Conservation (phyloP, 53 echinoderm and acorn worm species). For the Holothuria leucospilota region DNA sequence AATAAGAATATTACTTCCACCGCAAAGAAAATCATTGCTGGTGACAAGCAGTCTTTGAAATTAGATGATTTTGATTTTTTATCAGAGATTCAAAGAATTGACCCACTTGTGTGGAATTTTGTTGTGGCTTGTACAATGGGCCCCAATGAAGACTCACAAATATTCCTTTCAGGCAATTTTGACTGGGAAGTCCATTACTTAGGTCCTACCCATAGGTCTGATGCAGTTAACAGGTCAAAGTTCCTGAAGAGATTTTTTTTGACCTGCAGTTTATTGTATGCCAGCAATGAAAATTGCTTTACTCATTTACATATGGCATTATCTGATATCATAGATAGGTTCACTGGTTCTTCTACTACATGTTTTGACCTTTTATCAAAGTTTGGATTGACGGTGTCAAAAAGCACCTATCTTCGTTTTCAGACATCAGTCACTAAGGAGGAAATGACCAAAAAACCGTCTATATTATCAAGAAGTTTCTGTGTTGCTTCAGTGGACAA, state of each 20-base stretch:
- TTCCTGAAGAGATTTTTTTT: conserved; percentile 31
- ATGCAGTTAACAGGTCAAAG: not conserved
- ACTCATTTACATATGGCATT: conserved; percentile 36
- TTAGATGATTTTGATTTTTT: conserved; percentile 1
- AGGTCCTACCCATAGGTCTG: not conserved
- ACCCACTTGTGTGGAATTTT: conserved; percentile 29
- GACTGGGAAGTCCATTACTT: conserved; percentile 33
- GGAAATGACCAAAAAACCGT: conserved; percentile 29
- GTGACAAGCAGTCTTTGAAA: not conserved
- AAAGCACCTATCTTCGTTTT: conserved; percentile 22
- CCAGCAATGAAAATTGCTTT: conserved; percentile 30
- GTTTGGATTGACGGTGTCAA: conserved; percentile 47
- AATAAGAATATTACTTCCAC: conserved; percentile 8
- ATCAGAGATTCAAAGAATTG: not conserved
- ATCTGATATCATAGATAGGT: conserved; percentile 45
- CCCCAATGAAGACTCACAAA: not conserved
- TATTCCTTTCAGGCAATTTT: not conserved
- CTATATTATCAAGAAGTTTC: conserved; percentile 2
- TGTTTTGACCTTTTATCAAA: conserved; percentile 25
- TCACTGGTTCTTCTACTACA: conserved; percentile 36
- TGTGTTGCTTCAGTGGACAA: conserved; percentile 36
- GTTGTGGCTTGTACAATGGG: conserved; percentile 3
- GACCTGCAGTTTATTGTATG: conserved; percentile 1
- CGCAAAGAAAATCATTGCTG: conserved; percentile 22
- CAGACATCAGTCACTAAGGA: conserved; percentile 14